These are phyloP conservation scores for Ornithoptera alexandrae DNA, from an alignment of 2,888 invertebrate genomes.

Conservation along the genomic window DNA sequence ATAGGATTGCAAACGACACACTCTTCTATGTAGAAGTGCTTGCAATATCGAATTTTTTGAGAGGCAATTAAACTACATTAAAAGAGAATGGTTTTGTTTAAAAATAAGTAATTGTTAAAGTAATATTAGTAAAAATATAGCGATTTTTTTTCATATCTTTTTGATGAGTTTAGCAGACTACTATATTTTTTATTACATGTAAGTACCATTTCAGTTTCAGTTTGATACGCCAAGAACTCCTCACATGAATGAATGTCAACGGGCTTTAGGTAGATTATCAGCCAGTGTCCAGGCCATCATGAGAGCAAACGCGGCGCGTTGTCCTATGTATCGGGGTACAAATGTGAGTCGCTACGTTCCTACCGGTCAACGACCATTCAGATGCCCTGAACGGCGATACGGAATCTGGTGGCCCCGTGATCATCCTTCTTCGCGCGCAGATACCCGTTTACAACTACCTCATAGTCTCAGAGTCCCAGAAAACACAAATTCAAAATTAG, in stretches of 20 bases:
- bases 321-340: slow-evolving; percentile 66
- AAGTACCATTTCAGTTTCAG: slow-evolving; percentile 56
- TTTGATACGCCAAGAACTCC: slow-evolving; percentile 66
- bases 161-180: no score
- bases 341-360: slow-evolving; percentile 70
- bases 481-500: slow-evolving; percentile 33
- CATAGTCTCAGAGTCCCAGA: slow-evolving; percentile 43
- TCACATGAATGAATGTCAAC: slow-evolving; percentile 59
- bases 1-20: background rate
- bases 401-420: slow-evolving; percentile 67
- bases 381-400: slow-evolving; percentile 58
- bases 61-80: no score
- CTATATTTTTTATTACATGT: background rate
- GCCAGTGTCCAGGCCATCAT: slow-evolving; percentile 66
- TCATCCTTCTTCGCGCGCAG: slow-evolving; percentile 53
- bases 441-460: slow-evolving; percentile 39
- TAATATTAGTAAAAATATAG: no score
- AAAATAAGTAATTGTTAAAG: no score
- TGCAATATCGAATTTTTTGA: no score
- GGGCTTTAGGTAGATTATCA: slow-evolving; percentile 62
- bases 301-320: slow-evolving; percentile 60
- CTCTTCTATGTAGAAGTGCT: no score
- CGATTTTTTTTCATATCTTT: no score
- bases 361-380: slow-evolving; percentile 59
- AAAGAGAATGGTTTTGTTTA: no score